These are phyloP conservation scores for Rutilus rutilus DNA, from an alignment of 2,113 vertebrate species.

Conservation along the genomic window DNA sequence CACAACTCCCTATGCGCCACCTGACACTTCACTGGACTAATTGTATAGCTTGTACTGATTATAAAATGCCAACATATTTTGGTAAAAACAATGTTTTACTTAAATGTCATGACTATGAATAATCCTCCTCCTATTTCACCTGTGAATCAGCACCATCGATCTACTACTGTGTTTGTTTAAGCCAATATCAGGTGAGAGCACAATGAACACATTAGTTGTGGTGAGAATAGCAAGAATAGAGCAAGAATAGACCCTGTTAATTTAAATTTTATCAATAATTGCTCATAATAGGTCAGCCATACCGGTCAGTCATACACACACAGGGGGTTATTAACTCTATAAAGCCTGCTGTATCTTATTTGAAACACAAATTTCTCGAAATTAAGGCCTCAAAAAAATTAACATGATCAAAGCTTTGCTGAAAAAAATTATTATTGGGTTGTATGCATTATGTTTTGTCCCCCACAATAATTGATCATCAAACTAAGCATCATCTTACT, in stretches of 20 bases:
- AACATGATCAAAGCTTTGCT: background rate
- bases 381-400: background rate
- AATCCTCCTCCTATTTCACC: constrained; percentile 7
- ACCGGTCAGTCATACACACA: background rate
- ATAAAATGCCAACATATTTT: constrained; percentile 50
- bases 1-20: background rate
- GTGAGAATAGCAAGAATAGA: background rate
- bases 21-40: constrained; percentile 4
- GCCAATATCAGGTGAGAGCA: background rate
- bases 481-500: no score
- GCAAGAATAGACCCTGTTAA: background rate
- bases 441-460: no score
- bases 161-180: background rate
- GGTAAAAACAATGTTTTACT: constrained; percentile 22
- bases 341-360: background rate
- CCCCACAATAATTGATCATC: no score
- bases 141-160: background rate
- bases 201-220: background rate
- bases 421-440: no score
- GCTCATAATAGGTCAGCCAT: background rate
- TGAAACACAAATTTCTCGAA: background rate
- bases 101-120: constrained; percentile 47
- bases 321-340: background rate
- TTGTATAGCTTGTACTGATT: constrained; percentile 34
- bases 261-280: background rate